A percentile compares a stretch with the other conserved stretches of the same genome.
phyloP scores from a whole-genome alignment of 2,113 vertebrate species.

The Aramus guarauna region DNA sequence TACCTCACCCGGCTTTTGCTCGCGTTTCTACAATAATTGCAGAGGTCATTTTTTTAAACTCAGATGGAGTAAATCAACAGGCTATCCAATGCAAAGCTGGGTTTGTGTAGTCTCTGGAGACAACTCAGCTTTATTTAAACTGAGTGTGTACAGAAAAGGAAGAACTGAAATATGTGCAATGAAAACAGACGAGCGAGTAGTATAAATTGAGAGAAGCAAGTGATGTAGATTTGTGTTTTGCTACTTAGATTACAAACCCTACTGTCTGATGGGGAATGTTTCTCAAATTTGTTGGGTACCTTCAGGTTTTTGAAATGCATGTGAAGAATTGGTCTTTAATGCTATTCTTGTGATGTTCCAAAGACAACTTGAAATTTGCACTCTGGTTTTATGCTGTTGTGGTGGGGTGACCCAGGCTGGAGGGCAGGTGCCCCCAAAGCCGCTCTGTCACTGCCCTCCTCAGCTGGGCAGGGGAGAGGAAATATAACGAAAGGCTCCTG shows the following conservation, averaged over 20 bases:
- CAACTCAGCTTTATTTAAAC: conserved; percentile 31
- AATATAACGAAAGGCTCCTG: no score
- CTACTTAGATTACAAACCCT: neutral
- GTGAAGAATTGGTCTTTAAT: neutral
- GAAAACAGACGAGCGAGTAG: neutral
- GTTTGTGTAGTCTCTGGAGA: conserved; percentile 50
- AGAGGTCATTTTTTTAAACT: conserved; percentile 72
- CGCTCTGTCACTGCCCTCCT: no score
- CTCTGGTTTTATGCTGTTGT: neutral
- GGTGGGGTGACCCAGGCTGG: no score
- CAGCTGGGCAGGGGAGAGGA: no score
- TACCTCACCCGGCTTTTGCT: conserved; percentile 77
- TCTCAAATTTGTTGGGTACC: neutral
- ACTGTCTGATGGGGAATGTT: neutral
- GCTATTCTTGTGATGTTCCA: neutral
- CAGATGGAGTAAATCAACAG: conserved; percentile 74
- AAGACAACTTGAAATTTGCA: conserved; percentile 38
- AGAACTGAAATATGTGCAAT: conserved; percentile 37
- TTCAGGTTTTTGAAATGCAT: neutral
- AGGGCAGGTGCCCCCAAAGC: no score
- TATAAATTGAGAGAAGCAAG: conserved; percentile 12
- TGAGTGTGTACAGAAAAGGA: conserved; percentile 49
- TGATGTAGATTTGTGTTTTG: neutral
- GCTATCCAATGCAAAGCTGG: conserved; percentile 14
- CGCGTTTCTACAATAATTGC: conserved; percentile 71